Conservation (phyloP, 2,888 invertebrate genomes). For the Crepidodera aurea region DNA sequence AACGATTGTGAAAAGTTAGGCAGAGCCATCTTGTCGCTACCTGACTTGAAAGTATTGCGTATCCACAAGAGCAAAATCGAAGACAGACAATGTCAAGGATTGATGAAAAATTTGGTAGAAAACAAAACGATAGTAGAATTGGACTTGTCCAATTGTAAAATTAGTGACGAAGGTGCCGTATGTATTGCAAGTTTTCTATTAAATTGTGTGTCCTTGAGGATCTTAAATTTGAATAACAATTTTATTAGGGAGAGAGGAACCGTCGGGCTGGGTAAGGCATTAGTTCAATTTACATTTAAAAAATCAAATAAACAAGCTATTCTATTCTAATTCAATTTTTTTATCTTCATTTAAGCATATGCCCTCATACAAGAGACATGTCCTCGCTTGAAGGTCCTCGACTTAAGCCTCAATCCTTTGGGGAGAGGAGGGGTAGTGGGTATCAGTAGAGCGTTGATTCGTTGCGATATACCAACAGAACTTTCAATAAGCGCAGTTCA, state of each 20-base stretch:
- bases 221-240: slow-evolving; percentile 64
- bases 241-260: slow-evolving; percentile 48
- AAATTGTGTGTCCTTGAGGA: slow-evolving; percentile 62
- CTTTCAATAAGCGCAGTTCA: slow-evolving; percentile 67
- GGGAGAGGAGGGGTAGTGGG: slow-evolving; percentile 67
- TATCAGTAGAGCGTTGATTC: slow-evolving; percentile 67
- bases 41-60: slow-evolving; percentile 63
- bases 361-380: slow-evolving; percentile 48
- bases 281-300: background rate
- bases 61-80: slow-evolving; percentile 70
- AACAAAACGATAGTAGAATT: slow-evolving; percentile 64
- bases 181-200: slow-evolving; percentile 69
- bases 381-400: slow-evolving; percentile 56
- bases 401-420: slow-evolving; percentile 71
- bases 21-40: slow-evolving; percentile 56
- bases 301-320: background rate
- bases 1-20: slow-evolving; percentile 69
- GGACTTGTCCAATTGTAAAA: slow-evolving; percentile 72
- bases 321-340: background rate
- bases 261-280: slow-evolving; percentile 52
- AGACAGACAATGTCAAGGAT: slow-evolving; percentile 66
- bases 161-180: slow-evolving; percentile 70
- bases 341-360: slow-evolving; percentile 38
- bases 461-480: slow-evolving; percentile 65
- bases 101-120: slow-evolving; percentile 61